Base-by-base conservation (phyloP, 2,888 invertebrate genomes). In the Chymomyza fuscimana region DNA sequence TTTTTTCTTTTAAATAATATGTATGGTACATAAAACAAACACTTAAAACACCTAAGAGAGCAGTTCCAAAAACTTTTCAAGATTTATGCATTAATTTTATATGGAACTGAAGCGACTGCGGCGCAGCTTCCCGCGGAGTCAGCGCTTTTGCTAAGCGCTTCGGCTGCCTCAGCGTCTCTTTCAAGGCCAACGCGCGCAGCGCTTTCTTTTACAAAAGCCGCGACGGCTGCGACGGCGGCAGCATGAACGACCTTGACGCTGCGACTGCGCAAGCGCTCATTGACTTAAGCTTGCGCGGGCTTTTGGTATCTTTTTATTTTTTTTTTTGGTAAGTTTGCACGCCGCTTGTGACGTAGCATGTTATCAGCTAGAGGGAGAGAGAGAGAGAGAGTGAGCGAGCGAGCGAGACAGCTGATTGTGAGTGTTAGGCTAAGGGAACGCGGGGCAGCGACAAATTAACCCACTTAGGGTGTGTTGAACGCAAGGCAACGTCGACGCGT, bases 191-290 rank as follows among this genome's bases (percentile, higher is more conserved):
- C 79, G 74, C 81, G 65, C 77, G 74, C 81, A 80, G 74, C 87
- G 87, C 86, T 86, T 86, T 86, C 86, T 86, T 89, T 86, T 88
- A 89, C 87, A 86, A 86, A 84, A 88, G 88, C 78, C 82, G 19
- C 65, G 62, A 60, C 68, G 62, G 56, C 63, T 22, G 67, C 62
- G 54, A 46, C 22, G 60, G 22, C 19, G 19, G 52, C 52, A 58
- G 65, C 65, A 46, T n/a, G 15, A 16, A 10, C 65, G 89, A 86
- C 86, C 86, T 86, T 86, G 86, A 89, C 67, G 87, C 65, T 62
- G 73, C 75, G 87, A 82, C 86, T 86, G 88, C 88, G 87, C 78
- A 87, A 87, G 87, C 87, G 78, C 70, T 63, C 72, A 65, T 70
- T 65, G 77, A 22, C 54, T 54, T 54, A 4, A 22, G 22, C 16